Evolutionary conservation across 2,888 invertebrate genomes (phyloP).

Genomic region (Carterocephalus palaemon): DNA sequence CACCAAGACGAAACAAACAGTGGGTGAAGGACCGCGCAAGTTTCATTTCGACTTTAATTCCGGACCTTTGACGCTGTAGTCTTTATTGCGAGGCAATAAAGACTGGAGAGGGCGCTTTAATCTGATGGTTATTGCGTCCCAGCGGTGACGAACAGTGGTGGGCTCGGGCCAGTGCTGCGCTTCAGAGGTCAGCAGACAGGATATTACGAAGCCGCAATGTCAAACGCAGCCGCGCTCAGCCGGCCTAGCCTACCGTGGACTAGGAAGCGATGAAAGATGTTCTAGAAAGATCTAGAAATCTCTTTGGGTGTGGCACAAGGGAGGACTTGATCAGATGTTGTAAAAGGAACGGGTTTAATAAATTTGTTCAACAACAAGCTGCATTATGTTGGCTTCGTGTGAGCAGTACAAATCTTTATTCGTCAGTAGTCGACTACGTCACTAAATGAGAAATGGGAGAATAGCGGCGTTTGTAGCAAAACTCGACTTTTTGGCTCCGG

Average conservation of each 20-base stretch:
- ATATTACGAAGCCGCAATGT: slow-evolving; percentile 71
- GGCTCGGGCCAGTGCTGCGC: slow-evolving; percentile 41
- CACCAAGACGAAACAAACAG: slow-evolving; percentile 49
- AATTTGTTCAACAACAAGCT: no score
- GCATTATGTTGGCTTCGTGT: no score
- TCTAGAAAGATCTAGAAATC: no score
- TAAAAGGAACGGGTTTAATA: no score
- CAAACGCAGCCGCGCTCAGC: slow-evolving; percentile 62
- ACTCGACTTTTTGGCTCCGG: slow-evolving; percentile 25
- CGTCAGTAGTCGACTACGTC: not conserved
- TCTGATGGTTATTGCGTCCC: slow-evolving; percentile 36
- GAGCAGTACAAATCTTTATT: not conserved
- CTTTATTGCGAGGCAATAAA: slow-evolving; percentile 73
- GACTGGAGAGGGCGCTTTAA: slow-evolving; percentile 48
- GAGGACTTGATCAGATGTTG: no score
- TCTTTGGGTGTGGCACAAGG: no score
- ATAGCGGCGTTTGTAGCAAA: slow-evolving; percentile 35
- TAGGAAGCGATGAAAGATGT: slow-evolving; percentile 5
- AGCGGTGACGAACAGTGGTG: slow-evolving; percentile 31
- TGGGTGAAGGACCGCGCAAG: slow-evolving; percentile 51
- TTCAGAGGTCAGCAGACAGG: slow-evolving; percentile 62
- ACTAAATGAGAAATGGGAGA: slow-evolving; percentile 68
- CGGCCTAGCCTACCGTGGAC: slow-evolving; percentile 17
- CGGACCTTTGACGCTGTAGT: slow-evolving; percentile 61
- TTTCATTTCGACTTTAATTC: slow-evolving; percentile 69